Percentiles rank a stretch among this genome's conserved stretches.
phyloP scores from a whole-genome alignment of 2,113 vertebrate genomes.

The Percina caprodes region DNA sequence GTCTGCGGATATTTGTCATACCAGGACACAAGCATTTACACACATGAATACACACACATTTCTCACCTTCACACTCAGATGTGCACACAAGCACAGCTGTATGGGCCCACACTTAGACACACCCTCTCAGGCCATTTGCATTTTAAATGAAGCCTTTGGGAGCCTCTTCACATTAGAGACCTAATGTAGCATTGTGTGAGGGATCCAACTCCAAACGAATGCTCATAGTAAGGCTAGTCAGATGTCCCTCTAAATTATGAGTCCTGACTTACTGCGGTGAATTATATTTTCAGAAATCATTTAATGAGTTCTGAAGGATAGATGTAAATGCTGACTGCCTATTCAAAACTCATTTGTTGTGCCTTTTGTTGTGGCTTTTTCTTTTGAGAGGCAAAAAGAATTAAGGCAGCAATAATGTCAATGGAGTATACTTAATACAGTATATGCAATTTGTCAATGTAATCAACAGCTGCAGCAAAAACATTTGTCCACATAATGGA shows the following conservation, averaged over 20 bases:
- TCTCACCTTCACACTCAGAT: constrained; percentile 51
- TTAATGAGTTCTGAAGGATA: neutral
- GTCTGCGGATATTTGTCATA: constrained; percentile 60
- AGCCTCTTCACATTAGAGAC: constrained; percentile 75
- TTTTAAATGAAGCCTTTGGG: constrained; percentile 78
- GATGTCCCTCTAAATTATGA: constrained; percentile 53
- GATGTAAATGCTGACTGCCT: neutral
- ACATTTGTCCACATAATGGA: neutral
- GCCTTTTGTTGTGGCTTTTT: constrained; percentile 6
- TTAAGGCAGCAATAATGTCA: neutral
- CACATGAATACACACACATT: neutral
- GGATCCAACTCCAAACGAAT: constrained; percentile 43
- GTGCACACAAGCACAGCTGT: constrained; percentile 32
- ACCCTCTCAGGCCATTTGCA: constrained; percentile 72
- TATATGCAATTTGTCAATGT: neutral
- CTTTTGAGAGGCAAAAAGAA: neutral
- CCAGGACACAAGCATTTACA: neutral
- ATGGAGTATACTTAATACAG: neutral
- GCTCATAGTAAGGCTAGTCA: constrained; percentile 31
- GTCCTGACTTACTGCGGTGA: constrained; percentile 29
- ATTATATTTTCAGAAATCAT: constrained; percentile 28
- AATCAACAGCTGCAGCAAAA: neutral
- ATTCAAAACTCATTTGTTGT: constrained; percentile 5
- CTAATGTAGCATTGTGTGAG: constrained; percentile 77
- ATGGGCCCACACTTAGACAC: constrained; percentile 31